Percentiles rank a stretch among this genome's conserved stretches.
These are phyloP conservation scores for Idaea aversata DNA, from an alignment of 2,888 invertebrate species.

Conservation along the genomic window DNA sequence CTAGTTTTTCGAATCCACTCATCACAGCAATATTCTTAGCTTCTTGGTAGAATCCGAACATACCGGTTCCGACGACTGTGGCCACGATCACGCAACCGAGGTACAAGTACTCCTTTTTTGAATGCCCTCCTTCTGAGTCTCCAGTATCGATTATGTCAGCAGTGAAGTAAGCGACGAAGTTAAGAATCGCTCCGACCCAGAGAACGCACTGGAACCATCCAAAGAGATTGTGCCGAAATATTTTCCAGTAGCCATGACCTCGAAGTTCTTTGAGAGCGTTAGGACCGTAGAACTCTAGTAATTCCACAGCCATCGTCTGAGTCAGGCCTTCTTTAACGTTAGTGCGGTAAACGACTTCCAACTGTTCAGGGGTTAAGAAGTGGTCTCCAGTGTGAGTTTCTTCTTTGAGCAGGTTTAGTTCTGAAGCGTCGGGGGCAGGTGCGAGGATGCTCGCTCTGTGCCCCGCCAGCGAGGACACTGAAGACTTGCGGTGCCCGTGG, in stretches of 20 bases:
- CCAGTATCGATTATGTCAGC: constrained; percentile 26
- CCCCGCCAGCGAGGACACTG: constrained; percentile 7
- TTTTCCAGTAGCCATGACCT: constrained; percentile 82
- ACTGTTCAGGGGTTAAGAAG: constrained; percentile 63
- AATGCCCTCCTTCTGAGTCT: constrained; percentile 38
- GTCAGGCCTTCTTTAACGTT: constrained; percentile 76
- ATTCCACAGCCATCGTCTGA: constrained; percentile 71
- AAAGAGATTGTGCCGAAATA: constrained; percentile 84
- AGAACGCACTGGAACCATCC: constrained; percentile 86
- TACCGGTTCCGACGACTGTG: constrained; percentile 72
- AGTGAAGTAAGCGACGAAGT: constrained; percentile 78
- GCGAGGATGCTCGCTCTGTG: constrained; percentile 36
- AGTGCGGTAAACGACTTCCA: constrained; percentile 68
- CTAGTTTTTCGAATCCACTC: constrained; percentile 91
- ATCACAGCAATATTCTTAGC: constrained; percentile 87
- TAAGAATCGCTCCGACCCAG: constrained; percentile 84
- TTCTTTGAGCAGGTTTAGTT: constrained; percentile 58
- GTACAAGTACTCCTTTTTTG: constrained; percentile 63
- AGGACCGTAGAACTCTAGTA: constrained; percentile 78
- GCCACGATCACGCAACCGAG: constrained; percentile 60
- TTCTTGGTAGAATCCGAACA: constrained; percentile 81
- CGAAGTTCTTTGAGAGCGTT: constrained; percentile 82
- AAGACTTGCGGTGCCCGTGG: background rate
- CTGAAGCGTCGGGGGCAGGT: constrained; percentile 34
- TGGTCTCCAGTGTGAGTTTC: constrained; percentile 69